A percentile compares a stretch with the other conserved stretches of the same genome.
Evolutionary conservation across 2,888 invertebrate species (phyloP).

Genomic region (Apotomis betuletana): DNA sequence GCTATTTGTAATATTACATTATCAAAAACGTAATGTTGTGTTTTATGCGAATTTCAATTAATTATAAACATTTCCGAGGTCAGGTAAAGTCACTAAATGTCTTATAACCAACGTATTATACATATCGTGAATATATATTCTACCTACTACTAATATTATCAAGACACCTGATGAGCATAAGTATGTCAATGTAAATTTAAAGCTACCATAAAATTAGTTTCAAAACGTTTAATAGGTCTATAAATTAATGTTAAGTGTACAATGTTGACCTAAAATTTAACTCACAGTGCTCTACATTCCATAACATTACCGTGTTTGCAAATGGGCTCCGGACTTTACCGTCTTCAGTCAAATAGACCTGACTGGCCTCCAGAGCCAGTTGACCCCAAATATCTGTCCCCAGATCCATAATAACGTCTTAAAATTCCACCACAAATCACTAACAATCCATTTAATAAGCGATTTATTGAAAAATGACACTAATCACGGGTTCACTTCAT

Average conservation of each 20-base stretch:
- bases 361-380: constrained; percentile 92
- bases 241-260: background rate
- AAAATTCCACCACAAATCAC: constrained; percentile 53
- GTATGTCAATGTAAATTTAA: background rate
- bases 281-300: constrained; percentile 42
- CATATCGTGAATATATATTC: too few relatives aligned
- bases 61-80: too few relatives aligned
- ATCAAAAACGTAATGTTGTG: background rate
- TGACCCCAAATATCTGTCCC: constrained; percentile 94
- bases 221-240: background rate
- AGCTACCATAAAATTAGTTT: background rate
- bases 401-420: constrained; percentile 83
- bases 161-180: too few relatives aligned
- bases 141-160: too few relatives aligned
- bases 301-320: constrained; percentile 89
- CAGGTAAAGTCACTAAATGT: too few relatives aligned
- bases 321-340: constrained; percentile 91
- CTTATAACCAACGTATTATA: too few relatives aligned
- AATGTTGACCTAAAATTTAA: constrained; percentile 1
- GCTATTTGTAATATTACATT: background rate
- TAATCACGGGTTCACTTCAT: constrained; percentile 63
- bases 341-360: constrained; percentile 92
- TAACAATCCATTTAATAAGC: constrained; percentile 51
- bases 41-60: too few relatives aligned
- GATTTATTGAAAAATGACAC: constrained; percentile 48